A percentile compares a stretch with the other conserved stretches of the same genome.
Evolutionary conservation across 2,113 vertebrate species (phyloP).

Genomic region (Caloenas nicobarica): DNA sequence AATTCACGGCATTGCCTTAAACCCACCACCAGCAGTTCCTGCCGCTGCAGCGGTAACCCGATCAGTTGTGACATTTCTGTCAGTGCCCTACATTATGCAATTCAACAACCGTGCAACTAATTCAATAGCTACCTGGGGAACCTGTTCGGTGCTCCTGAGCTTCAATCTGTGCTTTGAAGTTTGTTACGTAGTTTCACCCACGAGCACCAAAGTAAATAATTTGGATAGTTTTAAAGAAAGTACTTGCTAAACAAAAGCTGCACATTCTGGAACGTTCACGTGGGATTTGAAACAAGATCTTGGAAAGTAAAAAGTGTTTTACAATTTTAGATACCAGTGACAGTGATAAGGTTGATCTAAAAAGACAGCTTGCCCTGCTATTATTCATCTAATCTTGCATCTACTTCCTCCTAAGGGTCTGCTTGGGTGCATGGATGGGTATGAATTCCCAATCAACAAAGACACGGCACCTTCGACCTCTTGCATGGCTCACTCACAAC

Average conservation of each 20-base stretch:
- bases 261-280: not conserved
- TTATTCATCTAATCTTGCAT: not conserved
- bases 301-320: not conserved
- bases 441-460: not conserved
- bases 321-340: not conserved
- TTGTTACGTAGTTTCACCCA: not conserved
- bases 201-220: not conserved
- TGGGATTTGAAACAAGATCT: slow-evolving; percentile 7
- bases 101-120: not conserved
- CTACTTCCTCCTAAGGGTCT: not conserved
- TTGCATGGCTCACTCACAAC: not conserved
- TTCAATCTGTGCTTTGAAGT: not conserved
- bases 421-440: not conserved
- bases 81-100: not conserved
- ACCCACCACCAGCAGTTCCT: not conserved
- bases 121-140: not conserved
- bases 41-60: not conserved
- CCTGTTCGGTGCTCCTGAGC: not conserved
- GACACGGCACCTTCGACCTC: rapidly evolving
- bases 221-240: not conserved
- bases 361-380: not conserved
- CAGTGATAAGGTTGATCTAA: not conserved
- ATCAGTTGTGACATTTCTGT: not conserved
- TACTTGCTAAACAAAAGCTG: not conserved
- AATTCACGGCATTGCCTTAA: not conserved